Conservation (phyloP, 2,113 vertebrate species). For the Hemiscyllium ocellatum region DNA sequence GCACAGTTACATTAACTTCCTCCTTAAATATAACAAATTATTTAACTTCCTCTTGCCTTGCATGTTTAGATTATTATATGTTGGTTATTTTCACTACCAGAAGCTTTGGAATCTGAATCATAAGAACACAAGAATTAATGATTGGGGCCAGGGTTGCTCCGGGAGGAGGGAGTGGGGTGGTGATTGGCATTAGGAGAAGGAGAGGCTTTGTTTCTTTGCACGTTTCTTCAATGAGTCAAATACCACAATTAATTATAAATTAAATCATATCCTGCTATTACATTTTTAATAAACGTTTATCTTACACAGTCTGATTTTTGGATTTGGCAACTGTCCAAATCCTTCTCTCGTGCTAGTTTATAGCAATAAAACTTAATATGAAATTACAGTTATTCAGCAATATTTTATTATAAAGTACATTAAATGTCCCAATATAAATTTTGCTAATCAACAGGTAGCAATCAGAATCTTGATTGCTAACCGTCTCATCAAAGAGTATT, state of each 20-base stretch:
- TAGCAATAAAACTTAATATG: neutral
- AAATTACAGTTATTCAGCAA: neutral
- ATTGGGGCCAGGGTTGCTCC: neutral
- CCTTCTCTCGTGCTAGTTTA: neutral
- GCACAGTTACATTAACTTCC: neutral
- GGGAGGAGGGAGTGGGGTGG: neutral
- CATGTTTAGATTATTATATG: slow-evolving; percentile 12
- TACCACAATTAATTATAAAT: neutral
- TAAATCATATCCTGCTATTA: neutral
- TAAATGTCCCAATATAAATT: neutral
- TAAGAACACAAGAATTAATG: neutral
- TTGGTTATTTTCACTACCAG: neutral
- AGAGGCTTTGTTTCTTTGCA: neutral
- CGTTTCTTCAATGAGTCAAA: neutral
- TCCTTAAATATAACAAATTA: slow-evolving; percentile 19
- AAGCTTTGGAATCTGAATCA: slow-evolving; percentile 3
- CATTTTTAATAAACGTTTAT: slow-evolving; percentile 26
- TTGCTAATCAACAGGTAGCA: slow-evolving; percentile 25
- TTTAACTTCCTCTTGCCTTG: neutral
- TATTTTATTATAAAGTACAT: neutral
- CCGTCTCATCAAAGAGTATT: slow-evolving; percentile 10
- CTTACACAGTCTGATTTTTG: neutral
- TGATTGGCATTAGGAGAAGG: too few relatives aligned
- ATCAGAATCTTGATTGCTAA: neutral
- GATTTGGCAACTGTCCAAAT: neutral